Evolutionary conservation across 2,888 invertebrate genomes (phyloP).

Genomic region (Periphyllus acericola): DNA sequence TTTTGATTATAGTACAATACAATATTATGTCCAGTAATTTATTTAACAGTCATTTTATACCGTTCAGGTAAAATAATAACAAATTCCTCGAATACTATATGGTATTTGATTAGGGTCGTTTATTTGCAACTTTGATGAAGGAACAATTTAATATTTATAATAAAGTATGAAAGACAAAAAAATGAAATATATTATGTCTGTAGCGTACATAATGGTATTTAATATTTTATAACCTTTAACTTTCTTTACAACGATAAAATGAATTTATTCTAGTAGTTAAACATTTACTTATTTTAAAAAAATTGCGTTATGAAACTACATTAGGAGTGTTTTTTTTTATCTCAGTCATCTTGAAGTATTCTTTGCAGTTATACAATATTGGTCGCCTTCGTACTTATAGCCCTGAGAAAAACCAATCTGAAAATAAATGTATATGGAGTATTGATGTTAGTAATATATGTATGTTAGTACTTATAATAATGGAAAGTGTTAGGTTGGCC

Average conservation of each 20-base stretch:
- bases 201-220: background rate
- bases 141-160: background rate
- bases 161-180: background rate
- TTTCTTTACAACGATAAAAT: background rate
- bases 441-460: constrained; percentile 1
- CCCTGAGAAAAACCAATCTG: constrained; percentile 58
- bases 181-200: background rate
- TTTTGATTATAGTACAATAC: too few species aligned
- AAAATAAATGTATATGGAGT: constrained; percentile 42
- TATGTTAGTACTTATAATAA: background rate
- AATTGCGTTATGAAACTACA: background rate
- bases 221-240: background rate
- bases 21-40: too few species aligned
- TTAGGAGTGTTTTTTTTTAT: background rate
- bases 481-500: constrained; percentile 53
- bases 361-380: constrained; percentile 38
- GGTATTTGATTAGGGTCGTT: too few species aligned
- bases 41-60: too few species aligned
- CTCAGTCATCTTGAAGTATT: background rate
- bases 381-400: constrained; percentile 36
- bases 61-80: too few species aligned
- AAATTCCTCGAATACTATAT: too few species aligned
- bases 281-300: background rate
- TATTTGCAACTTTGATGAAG: too few species aligned
- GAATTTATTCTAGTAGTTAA: background rate